Evolutionary conservation across 2,113 vertebrate genomes (phyloP), one percentile per base, ranked within the genome.

Genomic region (Mesoclemmys tuberculata): DNA sequence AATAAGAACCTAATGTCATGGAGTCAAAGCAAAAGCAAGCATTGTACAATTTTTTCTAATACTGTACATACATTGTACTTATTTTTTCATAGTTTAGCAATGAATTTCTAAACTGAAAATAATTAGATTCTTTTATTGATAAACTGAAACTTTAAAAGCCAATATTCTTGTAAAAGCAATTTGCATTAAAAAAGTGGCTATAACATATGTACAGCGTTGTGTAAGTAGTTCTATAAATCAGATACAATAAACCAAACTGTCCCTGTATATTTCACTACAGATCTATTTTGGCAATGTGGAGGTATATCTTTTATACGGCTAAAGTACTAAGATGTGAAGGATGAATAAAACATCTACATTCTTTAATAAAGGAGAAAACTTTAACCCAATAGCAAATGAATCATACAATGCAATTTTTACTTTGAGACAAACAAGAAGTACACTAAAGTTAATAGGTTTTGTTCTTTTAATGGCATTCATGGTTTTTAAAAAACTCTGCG

Each of bases 261-360:
- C 97, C 96, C 97, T 98, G 97, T 94, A 95, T 95, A 95, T 97
- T 97, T 96, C 80, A 96, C 84, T 91, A 97, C 82, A 89, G 94
- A 97, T 97, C 93, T 98, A 97, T 97, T 98, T 98, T 98, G 98
- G 98, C 96, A 97, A 98, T 90, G 96, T 89, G 85, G 98, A 98
- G 98, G 98, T 98, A 98, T 98, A 97, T 98, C 93, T 98, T 98
- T 98, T 83, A 96, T 97, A 97, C 84, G 91, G 87, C 97, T 97
- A 96, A 91, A 97, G 84, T 97, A 90, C 95, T 98, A 97, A 80
- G 19, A 19, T 38, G 74, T 90, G 97, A 97, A 97, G 95, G 96
- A 97, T 90, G 95, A 78, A 90, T 82, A 85, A 94, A 85, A 93
- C 94, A 94, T 93, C 93, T 89, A 91, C 92, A 91, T 94, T 95